These are phyloP conservation scores for Elysia chlorotica DNA, from an alignment of 1,140 invertebrate species.

Conservation along the genomic window DNA sequence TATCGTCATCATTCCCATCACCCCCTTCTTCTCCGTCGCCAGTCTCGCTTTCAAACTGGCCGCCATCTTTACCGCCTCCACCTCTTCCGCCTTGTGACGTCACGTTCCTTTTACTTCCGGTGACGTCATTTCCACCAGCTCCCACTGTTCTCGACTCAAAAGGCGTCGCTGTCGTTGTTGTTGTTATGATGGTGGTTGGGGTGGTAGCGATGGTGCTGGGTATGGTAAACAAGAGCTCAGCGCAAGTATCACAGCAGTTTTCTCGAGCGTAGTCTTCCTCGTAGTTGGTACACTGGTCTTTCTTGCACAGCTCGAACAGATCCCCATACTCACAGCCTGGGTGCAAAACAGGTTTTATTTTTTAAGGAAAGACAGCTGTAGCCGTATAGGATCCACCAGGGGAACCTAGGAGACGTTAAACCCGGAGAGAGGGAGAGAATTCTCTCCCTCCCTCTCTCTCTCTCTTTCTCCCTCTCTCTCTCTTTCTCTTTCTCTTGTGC, in stretches of 20 bases:
- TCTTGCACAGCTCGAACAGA: slow-evolving; percentile 6
- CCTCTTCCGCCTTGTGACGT: not conserved
- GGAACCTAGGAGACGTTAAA: no score
- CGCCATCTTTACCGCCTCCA: not conserved
- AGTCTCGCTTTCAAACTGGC: not conserved
- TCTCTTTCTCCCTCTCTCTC: no score
- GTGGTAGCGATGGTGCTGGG: slow-evolving; percentile 12
- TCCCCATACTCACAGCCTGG: slow-evolving; percentile 31
- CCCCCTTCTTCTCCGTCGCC: not conserved
- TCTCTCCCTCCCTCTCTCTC: no score
- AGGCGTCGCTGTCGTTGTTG: not conserved
- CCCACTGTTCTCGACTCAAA: not conserved
- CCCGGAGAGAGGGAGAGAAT: no score
- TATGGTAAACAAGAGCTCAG: slow-evolving; percentile 11
- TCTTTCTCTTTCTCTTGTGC: no score
- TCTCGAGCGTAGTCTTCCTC: slow-evolving; percentile 13
- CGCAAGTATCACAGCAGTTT: slow-evolving; percentile 28
- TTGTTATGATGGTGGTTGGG: slow-evolving; percentile 5
- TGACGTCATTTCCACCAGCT: no score
- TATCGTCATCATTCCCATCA: no score
- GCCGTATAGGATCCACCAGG: no score
- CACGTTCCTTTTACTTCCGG: not conserved
- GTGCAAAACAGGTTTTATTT: no score
- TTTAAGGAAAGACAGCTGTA: no score
- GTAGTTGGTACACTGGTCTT: slow-evolving; percentile 17